Evolutionary conservation across 2,888 invertebrate species (phyloP).

Genomic region (Meliscaeva auricollis): DNA sequence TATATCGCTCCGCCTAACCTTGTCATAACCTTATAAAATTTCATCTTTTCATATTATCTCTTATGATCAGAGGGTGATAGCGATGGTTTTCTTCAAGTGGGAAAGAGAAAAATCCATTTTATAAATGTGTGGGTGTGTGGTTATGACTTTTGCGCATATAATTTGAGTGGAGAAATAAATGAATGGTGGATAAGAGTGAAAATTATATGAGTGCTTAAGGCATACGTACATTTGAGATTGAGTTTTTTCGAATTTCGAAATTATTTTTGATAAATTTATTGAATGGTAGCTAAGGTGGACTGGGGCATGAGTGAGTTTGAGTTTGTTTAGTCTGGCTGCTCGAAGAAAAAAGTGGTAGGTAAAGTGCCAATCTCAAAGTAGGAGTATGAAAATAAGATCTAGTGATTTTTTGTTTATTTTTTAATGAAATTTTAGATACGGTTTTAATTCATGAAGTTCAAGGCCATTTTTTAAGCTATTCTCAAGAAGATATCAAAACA

Average conservation of each 20-base stretch:
- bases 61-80: constrained; percentile 56
- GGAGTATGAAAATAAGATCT: not conserved
- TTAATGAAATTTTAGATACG: no score
- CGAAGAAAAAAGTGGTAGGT: not conserved
- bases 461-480: no score
- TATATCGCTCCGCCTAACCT: constrained; percentile 79
- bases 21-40: constrained; percentile 79
- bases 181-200: constrained; percentile 45
- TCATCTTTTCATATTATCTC: constrained; percentile 76
- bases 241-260: constrained; percentile 20
- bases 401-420: not conserved
- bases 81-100: not conserved
- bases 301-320: constrained; percentile 15
- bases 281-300: not conserved
- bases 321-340: not conserved
- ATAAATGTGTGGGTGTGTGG: not conserved
- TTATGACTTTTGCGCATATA: constrained; percentile 32
- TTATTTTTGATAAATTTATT: not conserved
- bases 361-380: not conserved
- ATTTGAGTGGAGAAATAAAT: constrained; percentile 12
- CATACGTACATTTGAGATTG: no score
- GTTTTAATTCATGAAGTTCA: no score
- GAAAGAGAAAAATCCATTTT: constrained; percentile 17
- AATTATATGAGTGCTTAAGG: constrained; percentile 2
- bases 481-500: no score